Conservation (phyloP, 2,888 invertebrate species). For the Syritta pipiens region DNA sequence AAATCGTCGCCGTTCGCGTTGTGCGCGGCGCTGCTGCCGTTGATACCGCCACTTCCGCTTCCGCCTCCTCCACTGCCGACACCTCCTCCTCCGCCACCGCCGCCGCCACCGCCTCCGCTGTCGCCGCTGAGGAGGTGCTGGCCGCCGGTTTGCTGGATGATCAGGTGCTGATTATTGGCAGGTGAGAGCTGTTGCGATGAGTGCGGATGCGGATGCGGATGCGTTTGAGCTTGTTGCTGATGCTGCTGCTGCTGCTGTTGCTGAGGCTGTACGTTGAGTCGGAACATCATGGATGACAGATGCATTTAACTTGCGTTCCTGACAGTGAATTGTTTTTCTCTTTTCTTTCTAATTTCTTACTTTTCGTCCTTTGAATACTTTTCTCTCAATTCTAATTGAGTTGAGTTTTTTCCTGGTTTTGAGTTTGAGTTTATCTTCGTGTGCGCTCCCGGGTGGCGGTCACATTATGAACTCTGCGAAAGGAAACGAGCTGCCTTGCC, state of each 20-base stretch:
- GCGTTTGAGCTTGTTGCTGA: slow-evolving; percentile 70
- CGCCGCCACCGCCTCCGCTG: slow-evolving; percentile 43
- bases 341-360: slow-evolving; percentile 36
- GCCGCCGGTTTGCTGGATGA: slow-evolving; percentile 67
- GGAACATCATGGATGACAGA: slow-evolving; percentile 77
- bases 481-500: slow-evolving; percentile 11
- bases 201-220: slow-evolving; percentile 54
- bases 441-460: slow-evolving; percentile 16
- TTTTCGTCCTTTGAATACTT: slow-evolving; percentile 44
- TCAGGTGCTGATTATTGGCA: slow-evolving; percentile 66
- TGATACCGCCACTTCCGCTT: slow-evolving; percentile 26
- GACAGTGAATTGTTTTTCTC: slow-evolving; percentile 7
- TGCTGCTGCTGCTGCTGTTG: slow-evolving; percentile 68
- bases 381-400: slow-evolving; percentile 4
- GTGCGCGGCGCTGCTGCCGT: slow-evolving; percentile 39
- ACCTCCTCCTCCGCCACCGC: slow-evolving; percentile 24
- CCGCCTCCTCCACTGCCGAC: slow-evolving; percentile 20
- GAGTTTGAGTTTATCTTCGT: slow-evolving; percentile 14
- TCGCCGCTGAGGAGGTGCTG: slow-evolving; percentile 68
- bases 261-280: slow-evolving; percentile 76
- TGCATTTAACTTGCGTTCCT: slow-evolving; percentile 70
- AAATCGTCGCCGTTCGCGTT: slow-evolving; percentile 73
- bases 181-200: slow-evolving; percentile 68
- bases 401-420: slow-evolving; percentile 6
- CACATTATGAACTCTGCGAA: slow-evolving; percentile 43